Evolutionary conservation across 2,797 vertebrate species (phyloP), one percentile per base, ranked within the genome.

Genomic region (Gambusia yucatana): DNA sequence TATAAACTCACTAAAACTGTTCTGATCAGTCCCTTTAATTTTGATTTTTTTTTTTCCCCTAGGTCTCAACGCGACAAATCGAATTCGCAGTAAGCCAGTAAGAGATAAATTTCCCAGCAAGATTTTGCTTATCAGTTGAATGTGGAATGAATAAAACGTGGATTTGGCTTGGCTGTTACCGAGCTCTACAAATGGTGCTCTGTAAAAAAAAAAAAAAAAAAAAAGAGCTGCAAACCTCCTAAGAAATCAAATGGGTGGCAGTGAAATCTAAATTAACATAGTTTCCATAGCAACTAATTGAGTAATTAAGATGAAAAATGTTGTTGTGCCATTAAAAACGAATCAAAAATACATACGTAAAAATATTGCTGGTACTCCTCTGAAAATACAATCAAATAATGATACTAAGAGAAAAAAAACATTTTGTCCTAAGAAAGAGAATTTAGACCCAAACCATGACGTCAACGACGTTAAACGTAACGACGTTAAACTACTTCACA

Each of bases 31-130:
- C 3, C 5, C 7, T 39, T 65, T 39, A 20, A 65, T 22, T 39
- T 65, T 63, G 13, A 33, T 63, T 67, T 41, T 20, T 8, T 0
- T 3, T 16, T 36, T 79, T 14, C 30, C 65, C 36, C 16, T 11
- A 25, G 30, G n/a, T 43, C 20, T 44, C 16, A 36, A 36, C 17
- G 33, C 17, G 17, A 36, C 61, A 59, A 57, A 59, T 69, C 57
- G 11, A 75, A 79, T 70, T 36, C n/a, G 5, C 9, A 39, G 59
- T 48, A 33, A 80, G 10, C 39, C 28, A 72, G 30, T 77, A 47
- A 28, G 28, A 73, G 16, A 43, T 72, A 57, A 6, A 76, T 82
- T 72, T 72, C 57, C 55, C 46, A 72, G 69, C 14, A 43, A 78
- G 11, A 20, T 65, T 36, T 65, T 22, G 20, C 0, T 22, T 10